phyloP scores from a whole-genome alignment of 2,888 invertebrate genomes.

The Gymnosoma rotundatum region DNA sequence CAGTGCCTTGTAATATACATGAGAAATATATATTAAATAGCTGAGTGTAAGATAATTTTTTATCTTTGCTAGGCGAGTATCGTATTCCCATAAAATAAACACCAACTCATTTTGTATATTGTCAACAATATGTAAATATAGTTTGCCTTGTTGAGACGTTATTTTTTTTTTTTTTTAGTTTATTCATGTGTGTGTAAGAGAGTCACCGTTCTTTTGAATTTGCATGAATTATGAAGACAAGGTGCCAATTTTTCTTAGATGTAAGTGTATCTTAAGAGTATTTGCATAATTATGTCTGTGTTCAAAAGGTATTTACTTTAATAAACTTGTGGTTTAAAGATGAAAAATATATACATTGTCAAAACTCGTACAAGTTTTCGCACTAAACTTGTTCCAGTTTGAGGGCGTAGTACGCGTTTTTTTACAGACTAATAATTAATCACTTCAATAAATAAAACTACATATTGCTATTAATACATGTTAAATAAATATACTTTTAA shows the following conservation, averaged over 20 bases:
- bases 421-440: slow-evolving; percentile 11
- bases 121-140: slow-evolving; percentile 16
- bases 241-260: slow-evolving; percentile 21
- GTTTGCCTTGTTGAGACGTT: slow-evolving; percentile 21
- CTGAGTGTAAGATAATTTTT: not conserved
- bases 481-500: not conserved
- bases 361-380: too few relatives aligned
- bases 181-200: not conserved
- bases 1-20: too few relatives aligned
- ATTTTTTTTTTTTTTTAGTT: slow-evolving; percentile 2
- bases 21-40: too few relatives aligned
- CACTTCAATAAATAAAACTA: slow-evolving; percentile 10
- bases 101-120: slow-evolving; percentile 11
- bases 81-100: not conserved
- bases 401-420: slow-evolving; percentile 15
- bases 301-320: slow-evolving; percentile 11
- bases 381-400: not conserved
- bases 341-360: not conserved
- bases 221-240: slow-evolving; percentile 41
- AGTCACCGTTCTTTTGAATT: slow-evolving; percentile 1
- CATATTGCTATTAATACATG: not conserved
- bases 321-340: slow-evolving; percentile 4
- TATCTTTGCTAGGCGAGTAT: not conserved
- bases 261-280: slow-evolving; percentile 27
- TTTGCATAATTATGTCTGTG: slow-evolving; percentile 42